Conservation (phyloP, 2,888 invertebrate species). For the Heteromyza rotundicornis region DNA sequence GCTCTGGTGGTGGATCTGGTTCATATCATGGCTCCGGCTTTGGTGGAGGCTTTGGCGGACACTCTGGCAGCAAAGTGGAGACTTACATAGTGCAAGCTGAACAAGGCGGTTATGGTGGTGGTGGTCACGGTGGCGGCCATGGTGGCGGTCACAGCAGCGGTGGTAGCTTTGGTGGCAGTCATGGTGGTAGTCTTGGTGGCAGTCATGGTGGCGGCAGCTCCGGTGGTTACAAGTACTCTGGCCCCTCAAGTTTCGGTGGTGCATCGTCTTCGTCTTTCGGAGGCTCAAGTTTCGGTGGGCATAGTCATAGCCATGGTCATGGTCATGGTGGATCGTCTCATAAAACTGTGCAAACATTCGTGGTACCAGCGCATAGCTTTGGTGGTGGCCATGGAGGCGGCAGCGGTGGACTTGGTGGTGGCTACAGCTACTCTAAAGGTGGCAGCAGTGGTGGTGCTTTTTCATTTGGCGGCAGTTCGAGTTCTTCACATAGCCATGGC, state of each 20-base stretch:
- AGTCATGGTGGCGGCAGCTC: slow-evolving; percentile 14
- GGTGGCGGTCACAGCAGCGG: neutral
- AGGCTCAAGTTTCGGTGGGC: neutral
- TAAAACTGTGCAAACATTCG: slow-evolving; percentile 22
- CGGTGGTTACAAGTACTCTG: slow-evolving; percentile 30
- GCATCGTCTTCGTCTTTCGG: slow-evolving; percentile 3
- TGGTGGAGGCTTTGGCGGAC: slow-evolving; percentile 15
- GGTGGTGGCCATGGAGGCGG: slow-evolving; percentile 24
- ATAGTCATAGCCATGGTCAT: slow-evolving; percentile 11
- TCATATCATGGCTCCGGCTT: slow-evolving; percentile 10
- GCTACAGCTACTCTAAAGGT: slow-evolving; percentile 24
- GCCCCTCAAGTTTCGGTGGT: slow-evolving; percentile 10
- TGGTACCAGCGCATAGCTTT: slow-evolving; percentile 16
- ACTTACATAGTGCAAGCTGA: slow-evolving; percentile 44
- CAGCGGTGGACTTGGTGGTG: slow-evolving; percentile 27
- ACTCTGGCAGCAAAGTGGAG: slow-evolving; percentile 38
- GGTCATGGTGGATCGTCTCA: slow-evolving; percentile 25
- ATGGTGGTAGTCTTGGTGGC: slow-evolving; percentile 5
- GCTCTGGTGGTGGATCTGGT: slow-evolving; percentile 27
- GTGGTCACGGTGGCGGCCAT: neutral
- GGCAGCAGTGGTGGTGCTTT: slow-evolving; percentile 24
- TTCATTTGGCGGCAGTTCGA: neutral
- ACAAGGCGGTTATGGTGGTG: slow-evolving; percentile 11
- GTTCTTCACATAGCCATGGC: neutral
- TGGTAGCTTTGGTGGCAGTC: neutral